A percentile compares a stretch with the other conserved stretches of the same genome.
Evolutionary conservation across 2,888 invertebrate species (phyloP).

Genomic region (Neoitamus cyanurus): DNA sequence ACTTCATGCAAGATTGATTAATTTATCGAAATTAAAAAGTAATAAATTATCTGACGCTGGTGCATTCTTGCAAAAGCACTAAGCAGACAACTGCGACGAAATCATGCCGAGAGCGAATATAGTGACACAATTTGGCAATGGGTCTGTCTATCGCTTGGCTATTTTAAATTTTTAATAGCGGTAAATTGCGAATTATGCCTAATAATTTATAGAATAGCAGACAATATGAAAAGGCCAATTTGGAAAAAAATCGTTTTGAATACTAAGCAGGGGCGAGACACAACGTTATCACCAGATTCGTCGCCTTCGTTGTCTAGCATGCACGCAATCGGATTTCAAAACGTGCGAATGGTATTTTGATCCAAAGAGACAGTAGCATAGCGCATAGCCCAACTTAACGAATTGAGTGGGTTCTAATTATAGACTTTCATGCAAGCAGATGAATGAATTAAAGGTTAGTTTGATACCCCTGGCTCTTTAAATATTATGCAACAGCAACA

Average conservation of each 20-base stretch:
- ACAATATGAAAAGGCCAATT: constrained; percentile 5
- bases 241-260: not conserved
- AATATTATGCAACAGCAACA: no score
- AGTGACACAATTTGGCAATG: not conserved
- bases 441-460: not conserved
- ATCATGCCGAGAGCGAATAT: not conserved
- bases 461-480: no score
- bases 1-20: not conserved
- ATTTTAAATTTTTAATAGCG: constrained; percentile 5
- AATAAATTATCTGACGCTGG: not conserved
- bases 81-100: not conserved
- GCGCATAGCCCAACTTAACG: not conserved
- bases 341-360: not conserved
- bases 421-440: not conserved
- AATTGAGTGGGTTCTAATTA: not conserved
- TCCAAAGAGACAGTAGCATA: not conserved
- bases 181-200: not conserved
- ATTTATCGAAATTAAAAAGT: not conserved
- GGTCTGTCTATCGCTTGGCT: not conserved
- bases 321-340: not conserved
- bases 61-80: not conserved
- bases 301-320: not conserved
- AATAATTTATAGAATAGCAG: constrained; percentile 1
- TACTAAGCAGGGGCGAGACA: not conserved
- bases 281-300: not conserved